Base-by-base conservation (phyloP, 2,888 invertebrate genomes). In the Trachelus tabidus region DNA sequence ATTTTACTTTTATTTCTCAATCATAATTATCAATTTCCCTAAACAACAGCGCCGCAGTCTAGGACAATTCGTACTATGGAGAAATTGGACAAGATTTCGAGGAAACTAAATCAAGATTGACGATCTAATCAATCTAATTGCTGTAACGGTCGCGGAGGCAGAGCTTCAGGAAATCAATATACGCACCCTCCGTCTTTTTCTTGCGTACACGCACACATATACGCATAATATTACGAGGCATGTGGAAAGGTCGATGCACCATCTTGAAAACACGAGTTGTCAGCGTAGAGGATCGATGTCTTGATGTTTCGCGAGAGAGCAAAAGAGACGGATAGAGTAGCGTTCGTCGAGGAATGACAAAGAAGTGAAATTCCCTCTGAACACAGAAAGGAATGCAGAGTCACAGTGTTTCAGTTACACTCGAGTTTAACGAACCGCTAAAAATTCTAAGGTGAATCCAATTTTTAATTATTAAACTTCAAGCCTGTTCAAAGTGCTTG, bases 181-280 rank as follows among this genome's bases (percentile, higher is more conserved):
- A 71, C 71, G 71, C 31, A 31, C 34, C 71, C 71, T 71, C 31
- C 71, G 33, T 2, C 71, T 31, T 71, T 34, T 56, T 23, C 56
- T 56, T 56, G 56, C 56, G 40, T 56, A 31, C 6, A 71, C 15
- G 33, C 34, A 31, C 15, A 31, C 34, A 6, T 2, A 71, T 34
- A 71, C 71, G 71, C 71, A 34, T 34, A 15, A 15, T 34, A 71
- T 71, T 71, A 31, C 12, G 9, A 11, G 74, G 35, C 68, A 76
- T 71, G 68, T 76, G 76, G 76, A 76, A 74, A 73, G 79, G 79
- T 79, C 79, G 74, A 79, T 74, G 79, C 73, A 73, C 79, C 69
- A 74, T 76, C 76, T 79, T 75, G 76, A 79, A 79, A 79, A 76
- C 74, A 79, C 75, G 76, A 37, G 76, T 71, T 33, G 31, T 56